Percentiles rank a stretch among this genome's conserved stretches.
Evolutionary conservation across 2,797 vertebrate species (phyloP).

Genomic region (Phalanger gymnotis): DNA sequence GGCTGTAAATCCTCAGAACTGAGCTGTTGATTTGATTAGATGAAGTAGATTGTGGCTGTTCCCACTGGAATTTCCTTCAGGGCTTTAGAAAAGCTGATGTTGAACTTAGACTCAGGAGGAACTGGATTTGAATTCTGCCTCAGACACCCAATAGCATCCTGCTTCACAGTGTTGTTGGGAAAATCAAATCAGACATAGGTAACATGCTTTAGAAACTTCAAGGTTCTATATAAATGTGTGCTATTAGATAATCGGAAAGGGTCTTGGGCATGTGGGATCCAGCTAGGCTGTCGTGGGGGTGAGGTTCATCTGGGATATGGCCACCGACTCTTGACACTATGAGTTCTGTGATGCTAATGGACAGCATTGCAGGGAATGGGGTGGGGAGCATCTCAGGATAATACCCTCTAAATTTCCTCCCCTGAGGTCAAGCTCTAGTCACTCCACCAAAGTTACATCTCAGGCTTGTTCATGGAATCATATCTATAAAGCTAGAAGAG

Average conservation of each 20-base stretch:
- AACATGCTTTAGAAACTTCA: neutral
- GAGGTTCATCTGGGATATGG: neutral
- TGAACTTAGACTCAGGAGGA: neutral
- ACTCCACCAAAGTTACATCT: neutral
- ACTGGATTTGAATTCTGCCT: neutral
- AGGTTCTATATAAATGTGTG: neutral
- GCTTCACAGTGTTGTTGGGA: neutral
- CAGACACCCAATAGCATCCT: neutral
- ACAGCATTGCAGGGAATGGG: neutral
- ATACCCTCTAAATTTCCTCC: neutral
- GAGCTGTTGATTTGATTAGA: no score
- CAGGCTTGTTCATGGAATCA: neutral
- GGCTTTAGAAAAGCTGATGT: neutral
- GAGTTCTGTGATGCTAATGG: neutral
- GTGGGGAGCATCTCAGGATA: neutral
- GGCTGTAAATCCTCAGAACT: neutral
- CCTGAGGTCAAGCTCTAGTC: neutral
- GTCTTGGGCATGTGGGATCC: neutral
- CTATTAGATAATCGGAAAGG: neutral
- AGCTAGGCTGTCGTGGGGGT: neutral
- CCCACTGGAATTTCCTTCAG: neutral
- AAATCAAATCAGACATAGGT: neutral
- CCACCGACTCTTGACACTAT: neutral
- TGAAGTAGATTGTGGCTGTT: no score
- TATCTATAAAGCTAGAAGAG: neutral